A percentile compares a stretch with the other conserved stretches of the same genome.
phyloP scores from a whole-genome alignment of 2,888 invertebrate species.

The Patella caerulea region DNA sequence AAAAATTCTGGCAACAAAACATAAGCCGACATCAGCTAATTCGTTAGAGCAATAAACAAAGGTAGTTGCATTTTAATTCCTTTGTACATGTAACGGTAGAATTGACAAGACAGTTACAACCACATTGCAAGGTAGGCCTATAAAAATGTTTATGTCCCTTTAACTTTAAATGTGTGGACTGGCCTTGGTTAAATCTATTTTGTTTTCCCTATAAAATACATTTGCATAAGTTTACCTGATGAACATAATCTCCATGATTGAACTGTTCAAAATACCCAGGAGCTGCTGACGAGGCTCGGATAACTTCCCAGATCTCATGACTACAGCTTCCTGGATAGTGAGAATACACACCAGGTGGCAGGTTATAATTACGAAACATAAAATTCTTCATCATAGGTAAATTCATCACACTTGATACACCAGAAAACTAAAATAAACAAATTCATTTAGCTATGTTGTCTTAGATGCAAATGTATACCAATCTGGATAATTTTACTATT shows the following conservation, averaged over 20 bases:
- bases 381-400: conserved; percentile 58
- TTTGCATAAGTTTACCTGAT: conserved; percentile 54
- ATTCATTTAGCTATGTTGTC: background rate
- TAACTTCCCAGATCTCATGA: conserved; percentile 85
- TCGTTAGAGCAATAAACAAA: no score
- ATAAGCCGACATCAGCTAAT: no score
- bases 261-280: conserved; percentile 88
- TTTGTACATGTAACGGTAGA: no score
- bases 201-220: background rate
- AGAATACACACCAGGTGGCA: conserved; percentile 74
- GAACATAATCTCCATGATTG: conserved; percentile 56
- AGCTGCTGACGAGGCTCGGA: conserved; percentile 90
- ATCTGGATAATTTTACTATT: no score
- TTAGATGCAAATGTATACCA: no score
- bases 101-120: no score
- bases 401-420: conserved; percentile 63
- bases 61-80: no score
- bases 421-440: conserved; percentile 48
- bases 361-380: conserved; percentile 87
- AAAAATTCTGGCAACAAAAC: no score
- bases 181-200: background rate
- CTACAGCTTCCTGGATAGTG: conserved; percentile 79
- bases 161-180: background rate
- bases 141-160: background rate
- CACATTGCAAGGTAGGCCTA: no score